phyloP scores from a whole-genome alignment of 1,140 invertebrate genomes.

The Meteorus sp. region DNA sequence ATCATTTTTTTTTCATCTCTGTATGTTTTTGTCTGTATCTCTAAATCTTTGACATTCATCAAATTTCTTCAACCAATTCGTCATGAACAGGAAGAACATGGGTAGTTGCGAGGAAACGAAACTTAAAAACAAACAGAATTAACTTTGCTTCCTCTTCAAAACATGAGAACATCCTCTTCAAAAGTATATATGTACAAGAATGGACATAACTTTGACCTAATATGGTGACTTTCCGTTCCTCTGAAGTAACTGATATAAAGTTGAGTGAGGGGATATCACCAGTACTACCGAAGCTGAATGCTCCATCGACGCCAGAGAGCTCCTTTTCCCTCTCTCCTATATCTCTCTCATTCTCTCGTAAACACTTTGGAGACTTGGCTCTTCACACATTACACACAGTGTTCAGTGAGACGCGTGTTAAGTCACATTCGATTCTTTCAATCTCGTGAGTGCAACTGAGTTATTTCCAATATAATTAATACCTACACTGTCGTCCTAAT shows the following conservation, averaged over 20 bases:
- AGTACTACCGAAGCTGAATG: conserved; percentile 2
- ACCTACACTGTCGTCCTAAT: too few species aligned
- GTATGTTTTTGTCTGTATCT: too few species aligned
- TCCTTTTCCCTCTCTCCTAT: conserved; percentile 19
- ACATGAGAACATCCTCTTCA: not conserved
- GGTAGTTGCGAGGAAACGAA: too few species aligned
- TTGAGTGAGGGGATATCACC: conserved; percentile 14
- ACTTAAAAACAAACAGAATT: too few species aligned
- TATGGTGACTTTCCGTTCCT: conserved; percentile 51
- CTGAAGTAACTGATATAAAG: conserved; percentile 24
- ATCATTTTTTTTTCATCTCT: too few species aligned
- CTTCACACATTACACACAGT: conserved; percentile 44
- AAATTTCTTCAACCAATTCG: too few species aligned
- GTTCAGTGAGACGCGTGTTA: conserved; percentile 51
- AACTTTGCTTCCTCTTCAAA: too few species aligned
- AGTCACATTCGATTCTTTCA: conserved; percentile 41
- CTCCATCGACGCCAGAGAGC: conserved; percentile 2
- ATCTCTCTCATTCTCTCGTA: conserved; percentile 34
- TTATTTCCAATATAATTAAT: too few species aligned
- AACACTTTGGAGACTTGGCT: too few species aligned
- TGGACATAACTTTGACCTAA: conserved; percentile 57
- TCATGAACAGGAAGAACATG: not conserved
- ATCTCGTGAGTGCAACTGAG: conserved; percentile 20
- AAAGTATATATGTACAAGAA: conserved; percentile 37
- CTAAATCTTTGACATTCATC: too few species aligned